Base-by-base conservation (phyloP, 2,888 invertebrate genomes). In the Petrolisthes cinctipes region DNA sequence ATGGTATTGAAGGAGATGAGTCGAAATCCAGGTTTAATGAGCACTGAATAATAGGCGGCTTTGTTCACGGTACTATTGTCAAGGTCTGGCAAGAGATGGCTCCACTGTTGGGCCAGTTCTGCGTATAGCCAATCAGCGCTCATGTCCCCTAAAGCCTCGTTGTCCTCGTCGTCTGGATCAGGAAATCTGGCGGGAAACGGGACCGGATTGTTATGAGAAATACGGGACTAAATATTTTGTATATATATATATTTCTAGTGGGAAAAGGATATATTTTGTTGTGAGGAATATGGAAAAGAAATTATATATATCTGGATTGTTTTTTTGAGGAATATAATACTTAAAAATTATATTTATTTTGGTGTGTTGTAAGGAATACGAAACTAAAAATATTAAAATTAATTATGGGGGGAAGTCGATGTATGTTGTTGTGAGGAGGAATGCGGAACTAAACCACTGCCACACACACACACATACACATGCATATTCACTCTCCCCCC, bases 1-100 rank as follows among this genome's bases (percentile, higher is more conserved):
- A 92, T 92, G 20, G 93, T 93, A 90, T 94, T 94, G 11, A 94
- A 89, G 0, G 94, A 94, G 57, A 94, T 92, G 14, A 94, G 91
- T 82, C 93, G 91, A 81, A 94, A 92, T 4, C 93, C 93, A 0
- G 92, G 92, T 78, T 92, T 92, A 0, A 94, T 90, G 92, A 93
- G 93, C 37, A 88, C 85, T 5, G 88, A 88, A 71, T 88, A 88
- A 53, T 78, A 88, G 17, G 82, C 88, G 37, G 71, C 88, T 23
- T 68, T 66, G 51, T 6, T 68, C 51, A 85, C 85, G 23, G 85
- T 85, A 11, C 53, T 68, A 17, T 66, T 78, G 53, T 85, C 82
- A 5, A 85, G 78, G 7, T 82, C 76, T 5, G 88, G 88, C 56
- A 88, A 68, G 9, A 85, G 66, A 4, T n/a, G 66, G 4, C 68